phyloP scores from a whole-genome alignment of 1,140 invertebrate species.

The Monochamus saltuarius region DNA sequence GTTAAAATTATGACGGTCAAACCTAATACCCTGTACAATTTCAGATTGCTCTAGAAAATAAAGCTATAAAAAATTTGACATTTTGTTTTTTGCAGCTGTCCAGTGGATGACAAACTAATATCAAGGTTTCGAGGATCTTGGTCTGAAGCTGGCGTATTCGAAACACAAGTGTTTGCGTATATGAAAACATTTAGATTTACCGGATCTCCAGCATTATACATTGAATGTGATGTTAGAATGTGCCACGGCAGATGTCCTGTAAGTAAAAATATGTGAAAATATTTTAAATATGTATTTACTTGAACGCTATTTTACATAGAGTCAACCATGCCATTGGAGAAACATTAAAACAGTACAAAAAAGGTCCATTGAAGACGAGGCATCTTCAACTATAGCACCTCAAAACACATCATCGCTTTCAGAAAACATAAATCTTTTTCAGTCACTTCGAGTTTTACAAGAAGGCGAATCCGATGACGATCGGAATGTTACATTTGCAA shows the following conservation, averaged over 20 bases:
- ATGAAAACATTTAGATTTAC: slow-evolving; percentile 95
- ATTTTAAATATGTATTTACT: neutral
- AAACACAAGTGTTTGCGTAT: slow-evolving; percentile 91
- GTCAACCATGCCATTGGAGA: slow-evolving; percentile 89
- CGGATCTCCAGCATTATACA: slow-evolving; percentile 88
- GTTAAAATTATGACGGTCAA: too few relatives aligned
- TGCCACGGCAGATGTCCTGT: slow-evolving; percentile 92
- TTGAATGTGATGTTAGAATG: slow-evolving; percentile 93
- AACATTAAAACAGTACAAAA: slow-evolving; percentile 78
- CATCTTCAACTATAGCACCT: slow-evolving; percentile 36
- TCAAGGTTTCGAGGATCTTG: slow-evolving; percentile 90
- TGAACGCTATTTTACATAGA: slow-evolving; percentile 59
- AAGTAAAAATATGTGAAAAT: slow-evolving; percentile 50
- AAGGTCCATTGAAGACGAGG: slow-evolving; percentile 55
- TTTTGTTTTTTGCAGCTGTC: slow-evolving; percentile 65
- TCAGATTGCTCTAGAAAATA: too few relatives aligned
- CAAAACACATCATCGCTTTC: slow-evolving; percentile 59
- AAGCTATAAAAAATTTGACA: slow-evolving; percentile 5
- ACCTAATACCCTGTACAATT: too few relatives aligned
- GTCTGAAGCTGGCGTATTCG: slow-evolving; percentile 85
- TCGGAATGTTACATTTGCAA: slow-evolving; percentile 34
- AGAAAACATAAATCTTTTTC: slow-evolving; percentile 87
- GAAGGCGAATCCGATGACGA: slow-evolving; percentile 75
- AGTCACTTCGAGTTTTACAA: slow-evolving; percentile 82
- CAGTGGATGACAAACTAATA: slow-evolving; percentile 89